Base-by-base conservation (phyloP, 2,888 invertebrate genomes). In the Anoncus sp. region DNA sequence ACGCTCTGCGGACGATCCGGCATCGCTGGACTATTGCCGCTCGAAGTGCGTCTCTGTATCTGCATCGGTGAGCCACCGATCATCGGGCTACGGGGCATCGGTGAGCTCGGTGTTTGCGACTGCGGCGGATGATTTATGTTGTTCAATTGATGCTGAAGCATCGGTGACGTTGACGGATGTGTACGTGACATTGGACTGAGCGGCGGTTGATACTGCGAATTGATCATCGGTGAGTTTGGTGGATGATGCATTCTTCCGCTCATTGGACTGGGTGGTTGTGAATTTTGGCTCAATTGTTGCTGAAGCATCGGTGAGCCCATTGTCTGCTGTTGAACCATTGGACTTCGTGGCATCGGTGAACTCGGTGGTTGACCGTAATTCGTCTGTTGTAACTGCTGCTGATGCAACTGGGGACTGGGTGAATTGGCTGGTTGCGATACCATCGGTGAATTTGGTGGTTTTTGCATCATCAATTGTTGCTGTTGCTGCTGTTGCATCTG, bases 1-100 rank as follows among this genome's bases (percentile, higher is more conserved):
- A 93, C 93, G 83, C 93, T 94, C 67, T 92, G 93, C 0, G 94
- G 94, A 70, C 94, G 89, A 79, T 94, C 94, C 0, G 93, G 93
- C 90, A 93, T 92, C 3, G 92, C 92, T 4, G 93, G 92, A 75
- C 92, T 92, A 67, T 92, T 93, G 22, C 92, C 93, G 76, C 92
- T 93, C 1, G 93, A 93, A 12, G 94, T 93, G 75, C 94, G 88
- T 70, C 93, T 88, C 18, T 90, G 91, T 84, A 92, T 91, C 60
- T 93, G 93, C 90, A 92, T 91, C 1, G 92, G 92, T 0, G 92
- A 92, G 24, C 91, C 92, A 9, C 90, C 88, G 35, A 92, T 91
- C 91, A 93, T 92, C 0, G 93, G 93, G 88, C 93, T 93, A 38
- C 93, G 90, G 2, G 92, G 92, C 92, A 93, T 93, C 2, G 93